Evolutionary conservation across 2,888 invertebrate species (phyloP), one percentile per base, ranked within the genome.

Genomic region (Eilema caniola): DNA sequence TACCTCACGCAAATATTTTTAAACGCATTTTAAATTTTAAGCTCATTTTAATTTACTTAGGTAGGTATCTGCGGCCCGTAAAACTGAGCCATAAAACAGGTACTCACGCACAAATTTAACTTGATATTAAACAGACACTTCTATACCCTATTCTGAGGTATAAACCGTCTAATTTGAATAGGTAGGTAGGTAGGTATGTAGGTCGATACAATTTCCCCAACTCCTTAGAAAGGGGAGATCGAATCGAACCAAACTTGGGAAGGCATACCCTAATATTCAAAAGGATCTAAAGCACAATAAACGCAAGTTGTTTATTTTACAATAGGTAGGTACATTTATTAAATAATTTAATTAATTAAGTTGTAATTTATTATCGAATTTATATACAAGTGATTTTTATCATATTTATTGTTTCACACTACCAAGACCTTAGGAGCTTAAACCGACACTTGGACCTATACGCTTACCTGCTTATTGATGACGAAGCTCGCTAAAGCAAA

Each of bases 31-130:
- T 67, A 60, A 57, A 41, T 57, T 24, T 24, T 62, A 64, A 66
- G 65, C 60, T 56, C 10, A 67, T 69, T 79, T 73, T 33, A 75
- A 74, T 79, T 74, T 31, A 70, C 63, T 68, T 69, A 64, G 24
- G 53, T 79, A 66, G 25, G 53, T 81, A 76, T 64, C 71, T 74
- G 59, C 62, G 71, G 60, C 56, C 31, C 56, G 64, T 69, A 73
- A 77, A 79, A 72, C 59, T 33, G 20, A 61, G 60, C 24, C 59
- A 73, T 82, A 82, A 82, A 82, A 74, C 59, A 23, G 65, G 74
- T 72, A 69, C 16, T 66, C 72, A 73, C 63, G 53, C 14, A 25
- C 66, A 61, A 67, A 62, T 62, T 67, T 68, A 71, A 76, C 65
- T 74, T 75, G 70, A 75, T 74, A 70, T 75, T 77, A 72, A 73